phyloP scores from a whole-genome alignment of 1,140 invertebrate genomes.

The Scaptomyza pallida region DNA sequence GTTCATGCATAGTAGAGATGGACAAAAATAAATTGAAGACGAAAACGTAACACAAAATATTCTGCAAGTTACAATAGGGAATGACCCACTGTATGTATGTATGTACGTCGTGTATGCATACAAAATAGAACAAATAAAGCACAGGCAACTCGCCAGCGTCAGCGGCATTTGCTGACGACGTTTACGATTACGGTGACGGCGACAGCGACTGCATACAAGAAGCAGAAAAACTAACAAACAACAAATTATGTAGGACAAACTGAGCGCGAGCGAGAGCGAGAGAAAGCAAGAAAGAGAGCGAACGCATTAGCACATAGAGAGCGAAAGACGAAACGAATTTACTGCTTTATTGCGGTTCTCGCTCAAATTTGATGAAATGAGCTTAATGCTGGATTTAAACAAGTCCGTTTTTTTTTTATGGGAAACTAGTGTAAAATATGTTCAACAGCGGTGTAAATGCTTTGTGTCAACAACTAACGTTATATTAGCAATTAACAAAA shows the following conservation, averaged over 20 bases:
- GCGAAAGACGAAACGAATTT: conserved; percentile 6
- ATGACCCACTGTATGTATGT: conserved; percentile 15
- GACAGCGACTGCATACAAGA: conserved; percentile 42
- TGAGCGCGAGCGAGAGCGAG: conserved; percentile 21
- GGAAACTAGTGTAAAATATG: neutral
- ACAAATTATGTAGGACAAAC: conserved; percentile 77
- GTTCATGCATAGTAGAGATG: too few species aligned
- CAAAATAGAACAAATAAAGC: conserved; percentile 70
- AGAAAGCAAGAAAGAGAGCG: neutral
- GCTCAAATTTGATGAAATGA: neutral
- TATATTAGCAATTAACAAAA: neutral
- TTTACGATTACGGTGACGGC: neutral
- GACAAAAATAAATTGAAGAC: too few species aligned
- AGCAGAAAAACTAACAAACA: conserved; percentile 78
- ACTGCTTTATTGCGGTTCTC: neutral
- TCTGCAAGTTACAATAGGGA: neutral
- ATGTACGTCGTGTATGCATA: conserved; percentile 16
- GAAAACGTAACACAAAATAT: too few species aligned
- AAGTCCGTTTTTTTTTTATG: neutral
- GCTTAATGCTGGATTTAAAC: neutral
- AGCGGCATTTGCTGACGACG: conserved; percentile 9
- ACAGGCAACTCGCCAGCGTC: conserved; percentile 19
- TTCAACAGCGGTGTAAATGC: neutral
- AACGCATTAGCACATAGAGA: conserved; percentile 8
- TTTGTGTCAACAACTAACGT: neutral